Evolutionary conservation across 2,797 vertebrate genomes (phyloP).

Genomic region (Mus caroli): DNA sequence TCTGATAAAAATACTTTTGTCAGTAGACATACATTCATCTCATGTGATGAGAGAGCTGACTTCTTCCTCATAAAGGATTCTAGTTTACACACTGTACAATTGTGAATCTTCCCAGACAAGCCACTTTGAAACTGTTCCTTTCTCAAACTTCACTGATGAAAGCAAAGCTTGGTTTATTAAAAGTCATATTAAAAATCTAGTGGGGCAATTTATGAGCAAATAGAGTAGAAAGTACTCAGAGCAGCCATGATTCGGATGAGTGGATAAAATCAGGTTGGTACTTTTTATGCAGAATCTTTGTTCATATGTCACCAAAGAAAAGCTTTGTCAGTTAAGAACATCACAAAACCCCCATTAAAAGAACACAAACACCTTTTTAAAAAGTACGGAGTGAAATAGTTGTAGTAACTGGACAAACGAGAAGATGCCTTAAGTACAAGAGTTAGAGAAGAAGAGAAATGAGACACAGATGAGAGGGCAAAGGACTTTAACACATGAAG

Average conservation of each 20-base stretch:
- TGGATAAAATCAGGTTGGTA: background rate
- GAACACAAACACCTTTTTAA: background rate
- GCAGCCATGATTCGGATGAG: background rate
- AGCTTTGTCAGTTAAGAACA: background rate
- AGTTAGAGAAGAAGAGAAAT: background rate
- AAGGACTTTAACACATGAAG: background rate
- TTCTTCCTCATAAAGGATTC: background rate
- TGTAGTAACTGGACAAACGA: background rate
- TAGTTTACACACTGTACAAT: background rate
- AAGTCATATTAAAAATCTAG: background rate
- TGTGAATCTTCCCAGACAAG: slow-evolving; percentile 8
- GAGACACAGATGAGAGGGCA: background rate
- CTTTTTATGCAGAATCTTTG: background rate
- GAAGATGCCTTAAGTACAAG: background rate
- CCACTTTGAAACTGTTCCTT: background rate
- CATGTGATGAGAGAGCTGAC: background rate
- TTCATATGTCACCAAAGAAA: background rate
- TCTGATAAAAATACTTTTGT: background rate
- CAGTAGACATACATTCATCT: background rate
- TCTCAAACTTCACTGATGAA: background rate
- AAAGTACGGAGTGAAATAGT: background rate
- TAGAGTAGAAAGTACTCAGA: background rate
- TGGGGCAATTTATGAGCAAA: background rate
- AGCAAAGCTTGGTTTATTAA: slow-evolving; percentile 12
- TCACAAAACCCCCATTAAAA: background rate